A percentile compares a stretch with the other conserved stretches of the same genome.
phyloP scores from a whole-genome alignment of 92 coral and sea anemone genomes.

The Isaurus tuberculatus region DNA sequence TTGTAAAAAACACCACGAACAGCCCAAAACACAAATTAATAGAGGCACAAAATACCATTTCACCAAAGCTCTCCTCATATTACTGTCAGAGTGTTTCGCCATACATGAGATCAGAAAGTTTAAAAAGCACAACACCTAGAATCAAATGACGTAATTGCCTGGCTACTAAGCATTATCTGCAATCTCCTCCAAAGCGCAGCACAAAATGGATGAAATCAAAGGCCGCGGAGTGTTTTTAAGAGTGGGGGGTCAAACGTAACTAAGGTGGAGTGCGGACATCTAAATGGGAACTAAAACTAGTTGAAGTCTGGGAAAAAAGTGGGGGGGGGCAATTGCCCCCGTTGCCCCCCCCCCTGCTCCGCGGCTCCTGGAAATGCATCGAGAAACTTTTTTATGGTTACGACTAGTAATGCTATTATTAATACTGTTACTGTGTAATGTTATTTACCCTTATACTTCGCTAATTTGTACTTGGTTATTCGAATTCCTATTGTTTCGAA shows the following conservation, averaged over 20 bases:
- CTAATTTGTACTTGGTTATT: too few species aligned
- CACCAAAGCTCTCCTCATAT: conserved; percentile 77
- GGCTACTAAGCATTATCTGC: conserved; percentile 4
- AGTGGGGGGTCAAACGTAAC: too few species aligned
- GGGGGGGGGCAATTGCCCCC: too few species aligned
- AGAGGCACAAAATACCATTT: conserved; percentile 99
- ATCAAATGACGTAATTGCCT: conserved; percentile 45
- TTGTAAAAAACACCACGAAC: conserved; percentile 90
- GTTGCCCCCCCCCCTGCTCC: too few species aligned
- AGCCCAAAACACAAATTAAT: conserved; percentile 95
- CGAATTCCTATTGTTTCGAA: too few species aligned
- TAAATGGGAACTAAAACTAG: too few species aligned
- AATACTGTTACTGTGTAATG: neutral
- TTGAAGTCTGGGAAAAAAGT: too few species aligned
- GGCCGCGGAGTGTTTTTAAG: too few species aligned
- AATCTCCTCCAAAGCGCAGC: neutral
- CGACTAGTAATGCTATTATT: neutral
- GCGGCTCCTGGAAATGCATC: too few species aligned
- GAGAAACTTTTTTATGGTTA: too few species aligned
- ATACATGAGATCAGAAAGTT: conserved; percentile 43
- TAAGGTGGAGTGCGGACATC: too few species aligned
- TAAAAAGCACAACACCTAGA: neutral
- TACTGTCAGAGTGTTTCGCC: conserved; percentile 34
- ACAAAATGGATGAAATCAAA: neutral
- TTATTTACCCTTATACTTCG: too few species aligned